Evolutionary conservation across 1,140 invertebrate species (phyloP).

Genomic region (Neodiprion pinetum): DNA sequence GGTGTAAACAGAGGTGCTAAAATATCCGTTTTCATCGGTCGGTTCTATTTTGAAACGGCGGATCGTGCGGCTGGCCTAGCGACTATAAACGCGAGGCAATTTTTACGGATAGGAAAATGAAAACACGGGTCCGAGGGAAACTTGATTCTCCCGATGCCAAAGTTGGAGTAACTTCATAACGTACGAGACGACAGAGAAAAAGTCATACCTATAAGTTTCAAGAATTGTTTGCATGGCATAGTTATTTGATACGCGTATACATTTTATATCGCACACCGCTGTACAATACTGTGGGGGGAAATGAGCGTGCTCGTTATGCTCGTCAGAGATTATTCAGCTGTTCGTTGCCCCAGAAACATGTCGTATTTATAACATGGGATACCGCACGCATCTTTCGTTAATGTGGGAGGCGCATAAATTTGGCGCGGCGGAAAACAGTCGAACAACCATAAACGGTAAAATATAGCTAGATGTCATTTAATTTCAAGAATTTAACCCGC

Average conservation of each 20-base stretch:
- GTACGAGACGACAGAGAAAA: no score
- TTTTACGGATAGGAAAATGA: not conserved
- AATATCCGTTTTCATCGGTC: conserved; percentile 1
- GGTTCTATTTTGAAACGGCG: not conserved
- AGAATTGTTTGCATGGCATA: no score
- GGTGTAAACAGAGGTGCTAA: not conserved
- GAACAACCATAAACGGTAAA: no score
- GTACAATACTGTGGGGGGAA: no score
- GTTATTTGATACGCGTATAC: no score
- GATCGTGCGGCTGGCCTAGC: not conserved
- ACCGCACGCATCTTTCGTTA: not conserved
- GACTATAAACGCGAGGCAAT: not conserved
- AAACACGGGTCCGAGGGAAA: not conserved
- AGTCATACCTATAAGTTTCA: no score
- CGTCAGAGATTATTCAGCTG: not conserved
- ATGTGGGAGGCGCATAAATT: not conserved
- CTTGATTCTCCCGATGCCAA: not conserved
- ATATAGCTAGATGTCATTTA: no score
- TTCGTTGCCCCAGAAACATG: not conserved
- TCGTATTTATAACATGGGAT: not conserved
- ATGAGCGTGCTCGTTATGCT: no score
- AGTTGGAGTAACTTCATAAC: not conserved
- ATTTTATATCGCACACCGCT: no score
- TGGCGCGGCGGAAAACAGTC: no score
- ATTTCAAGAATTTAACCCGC: no score